Conservation (phyloP, 1,140 invertebrate species). For the Samia ricini region DNA sequence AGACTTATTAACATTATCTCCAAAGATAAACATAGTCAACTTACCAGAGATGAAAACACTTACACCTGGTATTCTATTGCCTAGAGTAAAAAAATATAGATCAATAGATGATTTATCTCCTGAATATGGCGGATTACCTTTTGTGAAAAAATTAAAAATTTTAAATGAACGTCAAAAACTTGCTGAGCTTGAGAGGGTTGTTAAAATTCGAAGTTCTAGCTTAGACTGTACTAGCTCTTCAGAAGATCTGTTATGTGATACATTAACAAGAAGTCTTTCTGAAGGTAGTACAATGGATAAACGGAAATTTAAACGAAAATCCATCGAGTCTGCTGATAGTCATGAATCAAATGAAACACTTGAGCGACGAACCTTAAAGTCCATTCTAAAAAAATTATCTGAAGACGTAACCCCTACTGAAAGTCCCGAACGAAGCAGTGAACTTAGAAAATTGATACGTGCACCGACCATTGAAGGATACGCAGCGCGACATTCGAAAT, state of each 20-base stretch:
- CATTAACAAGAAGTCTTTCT: slow-evolving; percentile 82
- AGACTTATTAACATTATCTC: slow-evolving; percentile 62
- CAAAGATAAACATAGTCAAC: slow-evolving; percentile 45
- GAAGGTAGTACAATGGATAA: slow-evolving; percentile 79
- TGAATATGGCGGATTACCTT: slow-evolving; percentile 91
- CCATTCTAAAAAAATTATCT: slow-evolving; percentile 90
- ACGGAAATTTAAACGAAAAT: slow-evolving; percentile 65
- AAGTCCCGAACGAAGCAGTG: slow-evolving; percentile 72
- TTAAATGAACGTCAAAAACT: slow-evolving; percentile 92
- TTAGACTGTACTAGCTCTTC: slow-evolving; percentile 85
- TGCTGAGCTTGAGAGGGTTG: slow-evolving; percentile 86
- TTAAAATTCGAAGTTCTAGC: slow-evolving; percentile 86
- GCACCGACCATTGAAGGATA: slow-evolving; percentile 92
- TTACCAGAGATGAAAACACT: slow-evolving; percentile 42
- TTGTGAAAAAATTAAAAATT: slow-evolving; percentile 93
- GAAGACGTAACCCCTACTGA: slow-evolving; percentile 77
- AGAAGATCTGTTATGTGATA: slow-evolving; percentile 79
- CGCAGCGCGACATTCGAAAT: slow-evolving; percentile 90
- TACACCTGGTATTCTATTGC: slow-evolving; percentile 54
- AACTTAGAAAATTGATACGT: slow-evolving; percentile 83
- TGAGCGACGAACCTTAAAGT: slow-evolving; percentile 89
- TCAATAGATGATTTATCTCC: slow-evolving; percentile 93
- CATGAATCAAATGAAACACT: slow-evolving; percentile 90
- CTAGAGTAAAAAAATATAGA: slow-evolving; percentile 82
- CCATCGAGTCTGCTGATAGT: slow-evolving; percentile 73